These are phyloP conservation scores for Pristionchus fissidentatus DNA, from an alignment of 2,888 invertebrate genomes.

Conservation along the genomic window DNA sequence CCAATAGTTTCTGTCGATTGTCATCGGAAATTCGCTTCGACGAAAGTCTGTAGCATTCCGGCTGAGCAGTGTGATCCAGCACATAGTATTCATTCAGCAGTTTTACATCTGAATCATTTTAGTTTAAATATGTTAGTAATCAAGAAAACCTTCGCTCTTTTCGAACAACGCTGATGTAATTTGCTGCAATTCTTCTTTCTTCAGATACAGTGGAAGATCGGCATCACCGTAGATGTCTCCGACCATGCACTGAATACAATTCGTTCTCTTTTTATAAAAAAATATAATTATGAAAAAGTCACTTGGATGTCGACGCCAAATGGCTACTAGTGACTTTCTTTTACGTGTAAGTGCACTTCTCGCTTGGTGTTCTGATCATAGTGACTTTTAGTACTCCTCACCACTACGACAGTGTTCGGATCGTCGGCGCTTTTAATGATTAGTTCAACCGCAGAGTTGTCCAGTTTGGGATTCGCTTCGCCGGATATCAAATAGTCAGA, in stretches of 20 bases:
- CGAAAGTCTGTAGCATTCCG: constrained; percentile 62
- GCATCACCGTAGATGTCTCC: constrained; percentile 78
- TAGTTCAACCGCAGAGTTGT: neutral
- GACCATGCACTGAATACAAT: constrained; percentile 75
- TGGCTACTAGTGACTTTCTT: too few relatives aligned
- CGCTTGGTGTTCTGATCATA: neutral
- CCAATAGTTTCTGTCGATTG: constrained; percentile 51
- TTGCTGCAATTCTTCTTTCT: constrained; percentile 76
- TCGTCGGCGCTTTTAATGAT: neutral
- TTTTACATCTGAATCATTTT: constrained; percentile 70
- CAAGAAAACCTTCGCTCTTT: constrained; percentile 68
- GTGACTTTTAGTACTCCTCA: neutral
- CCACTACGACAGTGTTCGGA: constrained; percentile 39
- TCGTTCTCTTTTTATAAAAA: neutral
- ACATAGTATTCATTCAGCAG: constrained; percentile 76
- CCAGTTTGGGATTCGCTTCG: neutral
- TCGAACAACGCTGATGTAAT: constrained; percentile 75
- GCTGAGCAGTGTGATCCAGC: constrained; percentile 75
- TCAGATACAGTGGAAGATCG: constrained; percentile 76
- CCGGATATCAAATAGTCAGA: constrained; percentile 50
- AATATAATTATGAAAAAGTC: too few relatives aligned
- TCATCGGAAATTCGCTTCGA: neutral
- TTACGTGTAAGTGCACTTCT: too few relatives aligned
- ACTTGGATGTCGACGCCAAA: neutral
- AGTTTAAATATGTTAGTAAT: neutral